A percentile compares a stretch with the other conserved stretches of the same genome.
These are phyloP conservation scores for Parauchenoglanis punctatus DNA, from an alignment of 2,797 vertebrate genomes.

Conservation along the genomic window DNA sequence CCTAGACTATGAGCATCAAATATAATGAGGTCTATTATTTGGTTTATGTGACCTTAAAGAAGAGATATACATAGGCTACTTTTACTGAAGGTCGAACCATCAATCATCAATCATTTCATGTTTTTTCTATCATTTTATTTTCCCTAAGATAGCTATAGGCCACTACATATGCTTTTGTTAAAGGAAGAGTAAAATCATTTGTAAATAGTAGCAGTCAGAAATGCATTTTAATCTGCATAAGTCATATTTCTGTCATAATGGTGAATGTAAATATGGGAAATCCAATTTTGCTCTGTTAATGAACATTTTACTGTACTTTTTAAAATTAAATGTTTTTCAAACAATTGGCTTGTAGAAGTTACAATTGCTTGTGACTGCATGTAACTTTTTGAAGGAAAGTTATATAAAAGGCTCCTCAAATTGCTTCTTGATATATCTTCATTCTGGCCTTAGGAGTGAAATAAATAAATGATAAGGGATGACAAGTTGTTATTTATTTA, in stretches of 20 bases:
- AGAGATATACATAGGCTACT: not conserved
- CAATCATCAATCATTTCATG: not conserved
- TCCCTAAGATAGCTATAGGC: not conserved
- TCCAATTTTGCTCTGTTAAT: not conserved
- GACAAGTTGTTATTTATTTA: not conserved
- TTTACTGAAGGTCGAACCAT: not conserved
- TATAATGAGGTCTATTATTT: not conserved
- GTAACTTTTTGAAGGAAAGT: not conserved
- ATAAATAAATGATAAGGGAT: constrained; percentile 3
- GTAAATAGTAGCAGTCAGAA: not conserved
- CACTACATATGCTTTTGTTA: not conserved
- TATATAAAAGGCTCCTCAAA: not conserved
- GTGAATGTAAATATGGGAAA: not conserved
- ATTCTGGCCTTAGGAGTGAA: not conserved
- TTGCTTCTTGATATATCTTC: not conserved
- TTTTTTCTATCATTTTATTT: not conserved
- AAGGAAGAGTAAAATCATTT: not conserved
- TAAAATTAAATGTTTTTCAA: not conserved
- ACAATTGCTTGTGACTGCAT: not conserved
- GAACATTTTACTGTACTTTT: not conserved
- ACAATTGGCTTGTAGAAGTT: not conserved
- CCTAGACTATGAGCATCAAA: not conserved
- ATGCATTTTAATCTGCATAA: not conserved
- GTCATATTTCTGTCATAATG: not conserved
- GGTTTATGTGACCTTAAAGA: not conserved